Percentiles rank a stretch among this genome's conserved stretches.
phyloP scores from a whole-genome alignment of 2,113 vertebrate species.

The Chaetodon auriga region DNA sequence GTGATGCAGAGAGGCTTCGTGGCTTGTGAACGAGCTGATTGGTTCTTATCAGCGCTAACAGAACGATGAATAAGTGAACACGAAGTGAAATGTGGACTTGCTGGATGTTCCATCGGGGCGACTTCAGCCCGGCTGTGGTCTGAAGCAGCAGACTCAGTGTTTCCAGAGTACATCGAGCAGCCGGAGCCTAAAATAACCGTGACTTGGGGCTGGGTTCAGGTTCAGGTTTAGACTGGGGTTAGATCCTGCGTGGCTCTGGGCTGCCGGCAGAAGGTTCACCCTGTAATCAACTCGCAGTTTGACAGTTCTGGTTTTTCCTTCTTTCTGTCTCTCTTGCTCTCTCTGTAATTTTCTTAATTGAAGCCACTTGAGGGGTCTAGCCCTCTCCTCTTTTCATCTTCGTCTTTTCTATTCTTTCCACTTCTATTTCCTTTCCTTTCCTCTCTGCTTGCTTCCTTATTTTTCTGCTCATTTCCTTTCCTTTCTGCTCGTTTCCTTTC shows the following conservation, averaged over 20 bases:
- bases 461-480: not conserved
- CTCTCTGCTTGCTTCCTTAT: not conserved
- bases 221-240: slow-evolving; percentile 67
- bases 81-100: not conserved
- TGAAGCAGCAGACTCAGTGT: slow-evolving; percentile 41
- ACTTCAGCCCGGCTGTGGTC: not conserved
- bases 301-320: slow-evolving; percentile 38
- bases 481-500: not conserved
- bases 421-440: not conserved
- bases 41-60: too few species aligned
- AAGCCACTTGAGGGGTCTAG: slow-evolving; percentile 71
- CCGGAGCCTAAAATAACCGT: slow-evolving; percentile 55
- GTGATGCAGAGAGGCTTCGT: too few species aligned
- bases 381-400: slow-evolving; percentile 37
- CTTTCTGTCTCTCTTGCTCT: not conserved
- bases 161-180: slow-evolving; percentile 37
- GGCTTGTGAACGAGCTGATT: too few species aligned
- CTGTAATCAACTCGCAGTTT: slow-evolving; percentile 66
- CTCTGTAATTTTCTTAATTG: slow-evolving; percentile 77
- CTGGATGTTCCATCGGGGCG: not conserved
- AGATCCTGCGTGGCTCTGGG: slow-evolving; percentile 7
- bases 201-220: slow-evolving; percentile 38
- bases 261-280: slow-evolving; percentile 28
- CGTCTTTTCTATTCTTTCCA: not conserved
- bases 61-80: too few species aligned